A percentile compares a stretch with the other conserved stretches of the same genome.
Conservation (phyloP, 2,113 vertebrate genomes). For the Casuarius casuarius region DNA sequence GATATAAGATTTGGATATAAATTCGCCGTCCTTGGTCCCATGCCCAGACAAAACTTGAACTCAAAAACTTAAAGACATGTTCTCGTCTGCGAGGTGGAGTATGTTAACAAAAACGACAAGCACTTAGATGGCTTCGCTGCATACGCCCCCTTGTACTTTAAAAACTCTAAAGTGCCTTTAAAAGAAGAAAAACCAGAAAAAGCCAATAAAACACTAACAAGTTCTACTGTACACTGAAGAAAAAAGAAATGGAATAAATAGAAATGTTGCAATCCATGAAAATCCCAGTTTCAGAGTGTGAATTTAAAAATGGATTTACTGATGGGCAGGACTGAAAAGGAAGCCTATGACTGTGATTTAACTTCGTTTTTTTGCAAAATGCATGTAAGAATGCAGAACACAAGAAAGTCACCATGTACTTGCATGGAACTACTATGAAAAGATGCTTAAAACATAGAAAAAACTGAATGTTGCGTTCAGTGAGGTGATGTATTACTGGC, state of each 20-base stretch:
- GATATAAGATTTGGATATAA: constrained; percentile 43
- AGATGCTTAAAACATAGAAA: background rate
- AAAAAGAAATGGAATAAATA: background rate
- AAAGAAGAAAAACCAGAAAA: background rate
- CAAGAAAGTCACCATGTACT: background rate
- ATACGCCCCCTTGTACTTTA: background rate
- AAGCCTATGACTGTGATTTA: background rate
- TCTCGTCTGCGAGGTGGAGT: background rate
- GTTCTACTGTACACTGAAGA: background rate
- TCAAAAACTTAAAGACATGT: constrained; percentile 24
- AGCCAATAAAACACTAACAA: background rate
- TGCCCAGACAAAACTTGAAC: constrained; percentile 52
- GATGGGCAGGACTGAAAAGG: background rate
- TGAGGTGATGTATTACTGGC: background rate
- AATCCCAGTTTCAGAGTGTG: background rate
- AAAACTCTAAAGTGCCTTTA: background rate
- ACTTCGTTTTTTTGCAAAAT: background rate
- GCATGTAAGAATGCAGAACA: background rate
- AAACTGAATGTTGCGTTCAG: background rate
- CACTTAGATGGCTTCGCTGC: background rate
- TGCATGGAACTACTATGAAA: background rate
- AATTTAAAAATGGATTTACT: background rate
- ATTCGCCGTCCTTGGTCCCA: constrained; percentile 48
- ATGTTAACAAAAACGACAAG: constrained; percentile 22
- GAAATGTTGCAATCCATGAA: background rate